Percentiles rank a stretch among this genome's conserved stretches.
These are phyloP conservation scores for Tetragnatha versicolor DNA, from an alignment of 1,140 invertebrate species.

Conservation along the genomic window DNA sequence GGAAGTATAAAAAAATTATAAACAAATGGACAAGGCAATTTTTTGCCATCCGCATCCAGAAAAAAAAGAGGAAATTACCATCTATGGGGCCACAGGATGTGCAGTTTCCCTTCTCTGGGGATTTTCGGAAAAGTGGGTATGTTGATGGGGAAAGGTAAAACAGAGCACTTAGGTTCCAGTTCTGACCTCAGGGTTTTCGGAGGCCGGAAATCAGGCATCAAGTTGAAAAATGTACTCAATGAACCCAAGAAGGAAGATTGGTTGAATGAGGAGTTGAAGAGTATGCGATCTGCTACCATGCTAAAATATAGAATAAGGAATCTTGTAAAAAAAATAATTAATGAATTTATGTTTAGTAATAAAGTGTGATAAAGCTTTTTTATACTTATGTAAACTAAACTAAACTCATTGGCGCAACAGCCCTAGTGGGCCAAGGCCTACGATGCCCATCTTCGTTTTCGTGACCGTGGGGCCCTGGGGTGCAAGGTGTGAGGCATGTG, in stretches of 20 bases:
- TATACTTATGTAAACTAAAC: too few species aligned
- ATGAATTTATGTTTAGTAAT: too few species aligned
- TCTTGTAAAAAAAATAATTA: background rate
- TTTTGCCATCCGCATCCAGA: too few species aligned
- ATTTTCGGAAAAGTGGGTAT: background rate
- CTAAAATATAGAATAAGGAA: constrained; percentile 65
- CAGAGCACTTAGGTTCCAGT: constrained; percentile 71
- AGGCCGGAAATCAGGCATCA: constrained; percentile 72
- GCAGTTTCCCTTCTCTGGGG: constrained; percentile 62
- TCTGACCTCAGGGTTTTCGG: constrained; percentile 68
- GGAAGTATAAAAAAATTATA: too few species aligned
- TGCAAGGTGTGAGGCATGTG: too few species aligned
- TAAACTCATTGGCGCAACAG: too few species aligned
- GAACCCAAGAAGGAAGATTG: constrained; percentile 72
- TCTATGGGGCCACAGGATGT: constrained; percentile 79
- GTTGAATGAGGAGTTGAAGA: constrained; percentile 80
- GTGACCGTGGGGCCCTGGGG: too few species aligned
- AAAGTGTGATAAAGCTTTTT: too few species aligned
- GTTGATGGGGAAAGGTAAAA: constrained; percentile 72
- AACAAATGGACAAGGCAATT: too few species aligned
- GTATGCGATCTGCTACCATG: constrained; percentile 73
- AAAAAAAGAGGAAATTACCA: constrained; percentile 66
- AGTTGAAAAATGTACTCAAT: constrained; percentile 72
- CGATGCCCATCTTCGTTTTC: too few species aligned
- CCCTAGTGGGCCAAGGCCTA: too few species aligned